Evolutionary conservation across 2,888 invertebrate species (phyloP).

Genomic region (Cephonodes hylas): DNA sequence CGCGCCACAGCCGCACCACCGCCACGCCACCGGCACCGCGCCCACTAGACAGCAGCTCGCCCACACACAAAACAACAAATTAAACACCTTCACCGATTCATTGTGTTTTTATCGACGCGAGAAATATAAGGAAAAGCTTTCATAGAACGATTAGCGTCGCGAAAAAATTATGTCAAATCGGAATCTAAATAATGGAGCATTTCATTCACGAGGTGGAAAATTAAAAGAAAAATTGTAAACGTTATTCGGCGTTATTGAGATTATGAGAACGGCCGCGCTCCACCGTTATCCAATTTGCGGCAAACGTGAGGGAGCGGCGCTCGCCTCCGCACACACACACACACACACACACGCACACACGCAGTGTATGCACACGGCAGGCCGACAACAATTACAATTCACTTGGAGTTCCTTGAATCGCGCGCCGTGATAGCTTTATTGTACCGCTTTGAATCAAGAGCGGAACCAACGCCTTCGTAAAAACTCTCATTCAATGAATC

Average conservation of each 20-base stretch:
- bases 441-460: no score
- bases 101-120: not conserved
- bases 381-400: not conserved
- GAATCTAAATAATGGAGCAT: not conserved
- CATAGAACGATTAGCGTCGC: not conserved
- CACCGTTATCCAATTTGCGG: not conserved
- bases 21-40: not conserved
- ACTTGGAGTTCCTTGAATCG: not conserved
- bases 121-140: not conserved
- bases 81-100: not conserved
- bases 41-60: not conserved
- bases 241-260: not conserved
- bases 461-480: no score
- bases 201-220: not conserved
- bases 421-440: not conserved
- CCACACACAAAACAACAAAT: not conserved
- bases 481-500: not conserved
- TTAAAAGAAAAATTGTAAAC: not conserved
- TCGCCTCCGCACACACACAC: not conserved
- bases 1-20: not conserved
- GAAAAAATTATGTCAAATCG: not conserved
- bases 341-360: no score
- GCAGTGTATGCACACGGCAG: no score
- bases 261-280: not conserved
- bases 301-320: not conserved